Conservation (phyloP, 2,113 vertebrate species). For the Alethe castanea region DNA sequence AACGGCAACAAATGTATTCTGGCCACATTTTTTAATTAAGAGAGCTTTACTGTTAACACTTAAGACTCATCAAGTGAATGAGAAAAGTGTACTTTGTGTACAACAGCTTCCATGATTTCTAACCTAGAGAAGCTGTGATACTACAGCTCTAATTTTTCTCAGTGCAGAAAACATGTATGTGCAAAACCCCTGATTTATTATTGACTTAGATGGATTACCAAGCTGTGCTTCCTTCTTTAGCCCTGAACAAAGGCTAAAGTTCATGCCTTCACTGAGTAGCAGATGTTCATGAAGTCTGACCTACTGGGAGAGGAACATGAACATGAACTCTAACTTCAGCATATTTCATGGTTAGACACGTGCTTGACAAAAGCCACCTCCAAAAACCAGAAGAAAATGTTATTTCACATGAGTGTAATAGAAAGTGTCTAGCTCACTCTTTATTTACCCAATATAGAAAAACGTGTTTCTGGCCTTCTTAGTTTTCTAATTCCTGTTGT, state of each 20-base stretch:
- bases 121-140: not conserved
- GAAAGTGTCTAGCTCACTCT: not conserved
- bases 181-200: conserved; percentile 33
- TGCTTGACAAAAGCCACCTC: not conserved
- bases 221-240: conserved; percentile 48
- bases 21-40: not conserved
- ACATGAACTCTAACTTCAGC: conserved; percentile 38
- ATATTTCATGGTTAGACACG: not conserved
- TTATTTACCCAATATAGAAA: not conserved
- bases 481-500: not conserved
- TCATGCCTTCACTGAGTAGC: conserved; percentile 41
- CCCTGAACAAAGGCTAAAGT: conserved; percentile 50
- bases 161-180: not conserved
- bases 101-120: not conserved
- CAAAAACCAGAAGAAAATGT: not conserved
- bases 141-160: not conserved
- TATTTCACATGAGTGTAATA: not conserved
- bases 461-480: not conserved
- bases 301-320: conserved; percentile 40
- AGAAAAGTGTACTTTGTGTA: not conserved
- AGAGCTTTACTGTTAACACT: not conserved
- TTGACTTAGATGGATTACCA: conserved; percentile 57
- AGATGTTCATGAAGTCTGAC: conserved; percentile 53
- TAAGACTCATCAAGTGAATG: not conserved
- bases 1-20: not conserved